Conservation (phyloP, 1,140 invertebrate species). For the Pentalonia nigronervosa region DNA sequence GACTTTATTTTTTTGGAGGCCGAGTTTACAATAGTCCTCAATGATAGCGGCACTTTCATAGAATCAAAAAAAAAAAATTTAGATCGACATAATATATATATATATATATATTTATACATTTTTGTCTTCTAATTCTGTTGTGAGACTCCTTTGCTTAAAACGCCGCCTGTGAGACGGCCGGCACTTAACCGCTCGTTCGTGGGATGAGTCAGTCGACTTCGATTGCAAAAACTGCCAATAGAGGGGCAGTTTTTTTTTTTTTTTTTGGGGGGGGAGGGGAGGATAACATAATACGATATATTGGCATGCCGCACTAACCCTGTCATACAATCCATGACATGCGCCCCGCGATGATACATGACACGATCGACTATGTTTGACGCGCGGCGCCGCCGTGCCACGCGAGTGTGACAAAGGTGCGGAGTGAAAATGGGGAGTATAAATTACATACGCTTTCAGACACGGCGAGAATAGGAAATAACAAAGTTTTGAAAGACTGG, state of each 20-base stretch:
- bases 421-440: not conserved
- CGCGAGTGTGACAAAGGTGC: not conserved
- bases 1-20: too few species aligned
- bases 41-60: too few species aligned
- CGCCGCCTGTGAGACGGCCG: too few species aligned
- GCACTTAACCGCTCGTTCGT: not conserved
- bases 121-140: not conserved
- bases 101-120: too few species aligned
- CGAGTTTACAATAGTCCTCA: too few species aligned
- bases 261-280: too few species aligned
- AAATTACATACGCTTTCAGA: not conserved
- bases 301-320: not conserved
- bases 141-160: not conserved
- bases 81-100: too few species aligned
- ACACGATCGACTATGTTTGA: not conserved
- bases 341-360: not conserved
- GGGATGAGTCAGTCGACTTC: not conserved
- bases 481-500: not conserved
- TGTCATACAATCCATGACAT: not conserved
- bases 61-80: too few species aligned
- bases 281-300: not conserved
- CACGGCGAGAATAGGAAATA: conserved; percentile 5
- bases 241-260: too few species aligned
- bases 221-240: not conserved
- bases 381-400: too few species aligned